phyloP scores from a whole-genome alignment of 2,888 invertebrate genomes.

The Dasysyrphus albostriatus region DNA sequence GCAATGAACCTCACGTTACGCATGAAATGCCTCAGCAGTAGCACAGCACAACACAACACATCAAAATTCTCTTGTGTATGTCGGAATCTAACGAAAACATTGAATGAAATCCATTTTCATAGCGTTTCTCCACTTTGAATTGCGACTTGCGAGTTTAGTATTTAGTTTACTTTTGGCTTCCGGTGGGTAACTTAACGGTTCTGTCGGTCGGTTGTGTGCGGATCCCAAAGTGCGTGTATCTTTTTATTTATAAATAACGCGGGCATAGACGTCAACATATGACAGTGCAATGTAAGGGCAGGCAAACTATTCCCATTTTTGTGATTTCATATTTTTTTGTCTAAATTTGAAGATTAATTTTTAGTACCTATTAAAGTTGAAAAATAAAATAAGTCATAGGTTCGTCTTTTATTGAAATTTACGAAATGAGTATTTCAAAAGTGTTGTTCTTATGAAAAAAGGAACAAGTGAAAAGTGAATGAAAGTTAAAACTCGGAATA shows the following conservation, averaged over 20 bases:
- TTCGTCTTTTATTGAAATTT: background rate
- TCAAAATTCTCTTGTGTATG: background rate
- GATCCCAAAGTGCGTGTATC: background rate
- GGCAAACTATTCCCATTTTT: slow-evolving; percentile 28
- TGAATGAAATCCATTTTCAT: slow-evolving; percentile 76
- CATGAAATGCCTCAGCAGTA: slow-evolving; percentile 25
- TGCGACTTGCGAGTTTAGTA: slow-evolving; percentile 32
- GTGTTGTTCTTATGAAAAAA: slow-evolving; percentile 25
- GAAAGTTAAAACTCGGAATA: background rate
- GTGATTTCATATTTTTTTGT: slow-evolving; percentile 1
- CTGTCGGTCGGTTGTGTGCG: slow-evolving; percentile 47
- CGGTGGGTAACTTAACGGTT: slow-evolving; percentile 78
- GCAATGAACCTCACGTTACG: slow-evolving; percentile 45
- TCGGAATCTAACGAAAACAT: slow-evolving; percentile 28
- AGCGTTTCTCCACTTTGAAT: slow-evolving; percentile 57
- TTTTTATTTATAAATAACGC: slow-evolving; percentile 23
- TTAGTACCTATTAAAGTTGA: slow-evolving; percentile 12
- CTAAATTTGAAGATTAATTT: slow-evolving; percentile 42
- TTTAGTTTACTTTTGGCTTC: slow-evolving; percentile 80
- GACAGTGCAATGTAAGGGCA: slow-evolving; percentile 1
- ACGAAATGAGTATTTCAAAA: slow-evolving; percentile 1
- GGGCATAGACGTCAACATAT: slow-evolving; percentile 39
- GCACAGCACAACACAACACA: background rate
- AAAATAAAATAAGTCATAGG: background rate
- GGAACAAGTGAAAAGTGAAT: background rate